Percentiles rank a stretch among this genome's conserved stretches.
Conservation (phyloP, 1,140 invertebrate species). For the Ostrea edulis region DNA sequence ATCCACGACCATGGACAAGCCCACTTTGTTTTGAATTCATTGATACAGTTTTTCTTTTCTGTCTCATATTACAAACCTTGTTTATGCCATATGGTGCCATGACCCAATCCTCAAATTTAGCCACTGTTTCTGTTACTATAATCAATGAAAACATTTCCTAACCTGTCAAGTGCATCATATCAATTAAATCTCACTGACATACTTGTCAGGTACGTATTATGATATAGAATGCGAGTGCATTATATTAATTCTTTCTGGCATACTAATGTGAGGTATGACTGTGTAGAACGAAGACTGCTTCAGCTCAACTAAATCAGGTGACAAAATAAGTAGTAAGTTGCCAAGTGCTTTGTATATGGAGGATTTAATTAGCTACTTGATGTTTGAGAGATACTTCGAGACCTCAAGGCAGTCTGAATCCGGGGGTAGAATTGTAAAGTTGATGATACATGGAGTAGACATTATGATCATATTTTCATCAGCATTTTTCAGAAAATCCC, state of each 20-base stretch:
- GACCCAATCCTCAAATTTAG: not conserved
- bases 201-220: not conserved
- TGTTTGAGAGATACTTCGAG: too few relatives aligned
- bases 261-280: not conserved
- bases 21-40: constrained; percentile 3
- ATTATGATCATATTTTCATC: too few relatives aligned
- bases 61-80: not conserved
- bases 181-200: not conserved
- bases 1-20: not conserved
- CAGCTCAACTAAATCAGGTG: too few relatives aligned
- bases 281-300: too few relatives aligned
- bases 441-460: too few relatives aligned
- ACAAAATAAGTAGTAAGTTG: too few relatives aligned
- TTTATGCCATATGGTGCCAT: not conserved
- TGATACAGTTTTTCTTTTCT: not conserved
- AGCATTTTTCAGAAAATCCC: too few relatives aligned
- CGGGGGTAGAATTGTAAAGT: too few relatives aligned
- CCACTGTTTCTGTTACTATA: not conserved
- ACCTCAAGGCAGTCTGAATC: too few relatives aligned
- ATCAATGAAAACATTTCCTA: not conserved
- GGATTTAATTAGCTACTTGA: too few relatives aligned
- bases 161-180: not conserved
- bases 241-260: not conserved
- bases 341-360: too few relatives aligned
- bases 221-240: not conserved